Evolutionary conservation across 2,888 invertebrate genomes (phyloP).

Genomic region (Monochamus alternatus): DNA sequence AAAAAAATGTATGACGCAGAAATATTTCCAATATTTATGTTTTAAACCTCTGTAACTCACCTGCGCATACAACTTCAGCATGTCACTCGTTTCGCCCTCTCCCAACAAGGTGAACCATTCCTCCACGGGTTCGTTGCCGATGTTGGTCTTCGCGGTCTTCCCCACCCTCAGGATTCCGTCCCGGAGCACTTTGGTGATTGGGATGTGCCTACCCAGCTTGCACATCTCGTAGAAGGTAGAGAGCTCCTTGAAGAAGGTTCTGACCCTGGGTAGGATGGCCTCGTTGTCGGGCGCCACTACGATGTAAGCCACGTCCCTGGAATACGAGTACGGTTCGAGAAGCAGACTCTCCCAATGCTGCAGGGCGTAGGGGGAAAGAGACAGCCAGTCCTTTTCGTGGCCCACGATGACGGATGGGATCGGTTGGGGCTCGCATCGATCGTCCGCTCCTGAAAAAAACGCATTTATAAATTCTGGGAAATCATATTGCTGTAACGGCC

Average conservation of each 20-base stretch:
- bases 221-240: constrained; percentile 96
- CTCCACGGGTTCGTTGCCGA: constrained; percentile 80
- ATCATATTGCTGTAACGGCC: too few relatives aligned
- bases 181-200: constrained; percentile 86
- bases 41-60: constrained; percentile 65
- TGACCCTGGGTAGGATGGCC: constrained; percentile 83
- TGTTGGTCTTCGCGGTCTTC: constrained; percentile 76
- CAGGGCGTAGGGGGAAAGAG: constrained; percentile 94
- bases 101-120: constrained; percentile 93
- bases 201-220: constrained; percentile 93
- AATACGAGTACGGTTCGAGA: constrained; percentile 97
- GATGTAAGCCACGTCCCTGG: constrained; percentile 94
- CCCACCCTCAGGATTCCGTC: constrained; percentile 93
- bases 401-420: constrained; percentile 95
- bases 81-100: constrained; percentile 85
- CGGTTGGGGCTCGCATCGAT: constrained; percentile 97
- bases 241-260: constrained; percentile 93
- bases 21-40: too few relatives aligned
- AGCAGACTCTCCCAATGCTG: constrained; percentile 97
- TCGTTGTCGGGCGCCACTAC: constrained; percentile 96
- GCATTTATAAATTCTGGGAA: too few relatives aligned
- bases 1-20: background rate
- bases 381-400: constrained; percentile 95
- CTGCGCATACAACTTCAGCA: constrained; percentile 90
- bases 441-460: constrained; percentile 79